Evolutionary conservation across 2,888 invertebrate genomes (phyloP).

Genomic region (Platycnemis pennipes): DNA sequence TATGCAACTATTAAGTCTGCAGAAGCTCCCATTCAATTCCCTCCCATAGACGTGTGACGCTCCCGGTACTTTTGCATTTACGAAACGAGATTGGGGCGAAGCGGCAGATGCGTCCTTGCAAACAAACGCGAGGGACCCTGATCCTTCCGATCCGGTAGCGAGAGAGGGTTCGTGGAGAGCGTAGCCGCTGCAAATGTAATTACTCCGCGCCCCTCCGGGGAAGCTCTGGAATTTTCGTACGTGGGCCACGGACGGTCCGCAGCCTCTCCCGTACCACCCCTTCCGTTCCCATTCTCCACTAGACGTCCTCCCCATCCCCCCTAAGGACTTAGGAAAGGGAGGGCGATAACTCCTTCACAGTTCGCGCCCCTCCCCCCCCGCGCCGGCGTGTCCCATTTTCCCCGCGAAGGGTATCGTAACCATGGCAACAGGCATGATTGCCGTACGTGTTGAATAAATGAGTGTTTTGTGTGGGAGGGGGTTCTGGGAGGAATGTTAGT

Average conservation of each 20-base stretch:
- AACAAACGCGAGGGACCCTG: neutral
- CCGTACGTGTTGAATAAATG: slow-evolving; percentile 29
- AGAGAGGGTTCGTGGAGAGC: neutral
- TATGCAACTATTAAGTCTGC: no score
- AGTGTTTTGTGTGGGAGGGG: neutral
- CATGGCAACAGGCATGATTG: slow-evolving; percentile 29
- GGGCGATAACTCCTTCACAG: neutral
- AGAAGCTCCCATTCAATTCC: no score
- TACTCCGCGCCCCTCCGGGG: neutral
- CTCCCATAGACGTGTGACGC: no score
- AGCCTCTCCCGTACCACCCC: neutral
- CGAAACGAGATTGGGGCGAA: no score
- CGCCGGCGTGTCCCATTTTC: slow-evolving; percentile 3
- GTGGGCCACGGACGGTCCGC: neutral
- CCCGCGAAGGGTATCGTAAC: neutral
- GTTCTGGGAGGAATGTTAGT: neutral
- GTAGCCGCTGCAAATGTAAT: neutral
- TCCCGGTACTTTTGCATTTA: no score
- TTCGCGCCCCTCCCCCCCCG: neutral
- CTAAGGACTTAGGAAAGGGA: neutral
- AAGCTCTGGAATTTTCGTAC: neutral
- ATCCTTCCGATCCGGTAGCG: neutral
- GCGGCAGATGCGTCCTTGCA: neutral
- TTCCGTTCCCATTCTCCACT: neutral
- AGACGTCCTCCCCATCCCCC: neutral